These are phyloP conservation scores for Alviniconcha strummeri DNA, from an alignment of 2,888 invertebrate genomes.

Conservation along the genomic window DNA sequence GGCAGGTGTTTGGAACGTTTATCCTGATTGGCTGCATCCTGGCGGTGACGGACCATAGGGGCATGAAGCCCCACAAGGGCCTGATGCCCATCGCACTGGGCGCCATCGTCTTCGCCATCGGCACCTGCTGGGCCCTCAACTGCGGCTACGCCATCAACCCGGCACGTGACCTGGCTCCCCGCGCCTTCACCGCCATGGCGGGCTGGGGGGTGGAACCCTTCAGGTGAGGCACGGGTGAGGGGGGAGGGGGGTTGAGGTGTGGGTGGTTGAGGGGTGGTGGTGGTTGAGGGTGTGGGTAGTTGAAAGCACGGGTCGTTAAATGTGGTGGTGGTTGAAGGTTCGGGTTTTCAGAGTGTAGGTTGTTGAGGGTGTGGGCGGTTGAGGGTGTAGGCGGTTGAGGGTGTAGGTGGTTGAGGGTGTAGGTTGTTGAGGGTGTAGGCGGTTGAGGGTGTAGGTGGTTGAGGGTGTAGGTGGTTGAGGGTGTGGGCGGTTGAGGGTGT, in stretches of 20 bases:
- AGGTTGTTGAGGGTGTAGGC: too few relatives aligned
- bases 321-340: not conserved
- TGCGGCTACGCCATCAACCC: slow-evolving; percentile 78
- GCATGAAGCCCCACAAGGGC: slow-evolving; percentile 69
- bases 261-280: not conserved
- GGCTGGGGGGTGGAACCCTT: slow-evolving; percentile 75
- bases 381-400: too few relatives aligned
- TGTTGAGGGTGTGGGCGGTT: not conserved
- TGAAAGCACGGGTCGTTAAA: not conserved
- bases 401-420: too few relatives aligned
- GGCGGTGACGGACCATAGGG: slow-evolving; percentile 74
- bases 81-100: slow-evolving; percentile 72
- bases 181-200: slow-evolving; percentile 75
- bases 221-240: slow-evolving; percentile 58
- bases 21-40: slow-evolving; percentile 72
- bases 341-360: not conserved
- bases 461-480: too few relatives aligned
- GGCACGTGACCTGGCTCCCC: slow-evolving; percentile 77
- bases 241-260: too few relatives aligned
- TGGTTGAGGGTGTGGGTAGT: not conserved
- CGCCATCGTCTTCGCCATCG: slow-evolving; percentile 73
- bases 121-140: slow-evolving; percentile 75
- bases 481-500: too few relatives aligned
- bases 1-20: slow-evolving; percentile 73
- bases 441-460: too few relatives aligned